These are phyloP conservation scores for Beris morrisii DNA, from an alignment of 2,888 invertebrate genomes.

Conservation along the genomic window DNA sequence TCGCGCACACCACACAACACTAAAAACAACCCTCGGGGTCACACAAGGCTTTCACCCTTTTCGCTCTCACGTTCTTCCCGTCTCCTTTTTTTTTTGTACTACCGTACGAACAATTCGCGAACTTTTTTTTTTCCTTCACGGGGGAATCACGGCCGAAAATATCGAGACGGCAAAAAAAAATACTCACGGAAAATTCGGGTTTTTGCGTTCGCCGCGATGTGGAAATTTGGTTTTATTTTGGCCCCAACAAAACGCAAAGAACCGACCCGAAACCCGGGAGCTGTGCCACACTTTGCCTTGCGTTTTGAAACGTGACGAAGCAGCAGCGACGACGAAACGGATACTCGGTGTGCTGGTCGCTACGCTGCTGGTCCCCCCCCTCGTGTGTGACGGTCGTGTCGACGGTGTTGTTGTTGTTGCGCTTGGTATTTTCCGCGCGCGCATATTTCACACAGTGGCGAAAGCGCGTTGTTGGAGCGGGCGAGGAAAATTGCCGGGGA, in stretches of 20 bases:
- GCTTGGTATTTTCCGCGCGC: conserved; percentile 8
- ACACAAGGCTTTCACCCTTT: too few species aligned
- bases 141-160: too few species aligned
- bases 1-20: too few species aligned
- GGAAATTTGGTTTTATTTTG: not conserved
- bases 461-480: conserved; percentile 1
- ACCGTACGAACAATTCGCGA: too few species aligned
- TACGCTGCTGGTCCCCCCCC: too few species aligned
- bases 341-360: conserved; percentile 34
- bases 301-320: conserved; percentile 11
- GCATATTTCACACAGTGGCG: not conserved
- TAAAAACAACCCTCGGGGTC: too few species aligned
- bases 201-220: not conserved
- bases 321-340: conserved; percentile 7
- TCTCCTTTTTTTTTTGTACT: too few species aligned
- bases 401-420: conserved; percentile 25
- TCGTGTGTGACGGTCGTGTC: conserved; percentile 26
- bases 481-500: not conserved
- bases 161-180: too few species aligned
- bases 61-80: too few species aligned
- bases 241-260: not conserved
- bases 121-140: too few species aligned
- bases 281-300: not conserved
- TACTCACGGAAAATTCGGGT: too few species aligned
- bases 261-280: conserved; percentile 18